Evolutionary conservation across 2,888 invertebrate species (phyloP), one percentile per base, ranked within the genome.

Genomic region (Caenorhabditis plicata): DNA sequence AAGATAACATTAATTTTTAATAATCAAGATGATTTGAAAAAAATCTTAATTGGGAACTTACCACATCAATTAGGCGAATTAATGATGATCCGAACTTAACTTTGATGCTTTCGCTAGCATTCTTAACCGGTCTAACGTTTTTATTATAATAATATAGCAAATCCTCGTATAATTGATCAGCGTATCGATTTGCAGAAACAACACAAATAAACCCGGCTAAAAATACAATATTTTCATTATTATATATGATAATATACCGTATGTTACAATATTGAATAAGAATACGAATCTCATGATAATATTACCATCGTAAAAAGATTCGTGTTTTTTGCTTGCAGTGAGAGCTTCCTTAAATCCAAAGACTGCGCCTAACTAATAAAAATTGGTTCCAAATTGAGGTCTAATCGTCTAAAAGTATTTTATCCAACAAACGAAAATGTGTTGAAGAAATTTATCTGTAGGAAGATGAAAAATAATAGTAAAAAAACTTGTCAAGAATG

Each of bases 71-170:
- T 17, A 80, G 73, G 22, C 80, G 53, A 47, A 80, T 80, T 3
- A 80, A 62, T 22, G 77, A 76, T 9, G 80, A 75, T 4, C 81
- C 80, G 53, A 81, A 80, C 43, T 80, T 77, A 32, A 78, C 77
- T 48, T 70, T 68, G 35, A 78, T 63, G 23, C 73, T 62, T 50
- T 80, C 74, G 36, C 72, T 73, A 13, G 78, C 75, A 56, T 80
- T 80, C 39, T 75, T 73, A 5, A 81, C 79, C n/a, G 75, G 75
- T 15, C 73, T 54, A 5, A 73, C 73, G 40, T 73, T 68, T 55
- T 78, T 81, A 51, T 81, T 77, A 66, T 81, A 81, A 57, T 71
- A 78, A 47, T 81, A 81, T 40, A 81, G 67, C 13, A 81, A 64
- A 61, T 81, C 81, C 64, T 81, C 80, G 51, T 79, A 81, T 25